Base-by-base conservation (phyloP, 2,113 vertebrate species). In the Micromys minutus region DNA sequence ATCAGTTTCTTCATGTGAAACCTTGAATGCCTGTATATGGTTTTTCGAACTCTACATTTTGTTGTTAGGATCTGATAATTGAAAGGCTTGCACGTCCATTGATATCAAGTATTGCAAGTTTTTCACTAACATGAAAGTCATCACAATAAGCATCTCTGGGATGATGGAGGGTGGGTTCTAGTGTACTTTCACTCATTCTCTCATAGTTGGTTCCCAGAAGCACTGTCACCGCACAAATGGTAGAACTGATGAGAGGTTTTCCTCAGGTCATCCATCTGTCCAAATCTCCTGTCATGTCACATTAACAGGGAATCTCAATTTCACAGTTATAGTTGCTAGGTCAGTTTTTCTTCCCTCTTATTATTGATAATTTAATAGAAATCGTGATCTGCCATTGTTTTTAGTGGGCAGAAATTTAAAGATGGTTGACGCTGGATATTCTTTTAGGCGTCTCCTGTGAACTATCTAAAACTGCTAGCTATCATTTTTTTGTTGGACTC, bases 211-310 rank as follows among this genome's bases (percentile, higher is more conserved):
- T 81, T 93, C 12, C 22, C 17, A 81, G 83, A 93, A 86, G 47
- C 29, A 75, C 91, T 81, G 15, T 0, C 69, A 24, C 69, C 92
- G 0, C 5, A 75, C 50, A n/a, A 89, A 87, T n/a, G 29, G 21
- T 39, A 47, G 87, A 93, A 80, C 81, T 93, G 55, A 57, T 90
- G 50, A 92, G 29, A 87, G 26, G 11, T 47, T 84, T 72, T 94
- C 42, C 86, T 55, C 72, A 3, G 83, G 86, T 63, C n/a, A 76
- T 57, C 57, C 50, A 95, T 76, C 39, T 94, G 34, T 59, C 34
- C 26, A 91, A 89, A 89, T 86, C 61, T 69, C 76, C 75, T 55
- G 21, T 87, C 13, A 52, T 8, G 50, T 12, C 19, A 84, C 21
- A 80, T 31, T 21, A 88, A 61, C 7, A 50, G 2, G 65, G 5